These are phyloP conservation scores for Priocnemis perturbator DNA, from an alignment of 2,888 invertebrate genomes.

Conservation along the genomic window DNA sequence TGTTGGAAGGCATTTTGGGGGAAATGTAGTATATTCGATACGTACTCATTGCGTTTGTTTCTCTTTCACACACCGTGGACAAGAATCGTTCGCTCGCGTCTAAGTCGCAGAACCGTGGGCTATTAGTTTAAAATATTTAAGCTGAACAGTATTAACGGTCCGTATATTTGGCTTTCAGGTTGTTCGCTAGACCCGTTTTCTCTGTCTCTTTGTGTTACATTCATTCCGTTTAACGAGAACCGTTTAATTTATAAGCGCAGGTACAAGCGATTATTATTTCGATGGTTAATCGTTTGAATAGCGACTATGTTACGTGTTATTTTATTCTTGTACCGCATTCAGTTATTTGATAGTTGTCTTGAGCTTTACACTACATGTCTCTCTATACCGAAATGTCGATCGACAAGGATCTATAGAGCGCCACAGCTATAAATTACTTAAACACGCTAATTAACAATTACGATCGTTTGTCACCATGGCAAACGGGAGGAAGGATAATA, in stretches of 20 bases:
- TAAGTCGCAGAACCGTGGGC: conserved; percentile 20
- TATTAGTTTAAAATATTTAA: conserved; percentile 32
- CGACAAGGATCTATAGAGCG: conserved; percentile 14
- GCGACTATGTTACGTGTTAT: conserved; percentile 11
- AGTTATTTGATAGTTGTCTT: conserved; percentile 20
- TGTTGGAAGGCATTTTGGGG: conserved; percentile 26
- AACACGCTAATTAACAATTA: conserved; percentile 12
- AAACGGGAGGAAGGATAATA: conserved; percentile 17
- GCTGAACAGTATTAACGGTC: conserved; percentile 48
- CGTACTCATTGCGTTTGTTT: background rate
- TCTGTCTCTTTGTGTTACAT: conserved; percentile 20
- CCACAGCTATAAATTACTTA: conserved; percentile 19
- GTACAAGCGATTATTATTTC: background rate
- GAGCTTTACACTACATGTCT: conserved; percentile 2
- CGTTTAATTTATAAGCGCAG: background rate
- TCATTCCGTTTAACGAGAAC: conserved; percentile 25
- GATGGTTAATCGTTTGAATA: conserved; percentile 8
- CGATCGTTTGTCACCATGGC: conserved; percentile 13
- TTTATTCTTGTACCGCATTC: conserved; percentile 10
- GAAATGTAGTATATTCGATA: conserved; percentile 23
- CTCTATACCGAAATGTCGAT: conserved; percentile 25
- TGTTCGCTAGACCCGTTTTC: conserved; percentile 16
- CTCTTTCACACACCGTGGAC: too few species aligned
- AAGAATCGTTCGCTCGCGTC: too few species aligned
- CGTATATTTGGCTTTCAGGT: conserved; percentile 24